Percentiles rank a stretch among this genome's conserved stretches.
These are phyloP conservation scores for Ernsta delagoae DNA, from an alignment of 2,888 invertebrate genomes.

Conservation along the genomic window DNA sequence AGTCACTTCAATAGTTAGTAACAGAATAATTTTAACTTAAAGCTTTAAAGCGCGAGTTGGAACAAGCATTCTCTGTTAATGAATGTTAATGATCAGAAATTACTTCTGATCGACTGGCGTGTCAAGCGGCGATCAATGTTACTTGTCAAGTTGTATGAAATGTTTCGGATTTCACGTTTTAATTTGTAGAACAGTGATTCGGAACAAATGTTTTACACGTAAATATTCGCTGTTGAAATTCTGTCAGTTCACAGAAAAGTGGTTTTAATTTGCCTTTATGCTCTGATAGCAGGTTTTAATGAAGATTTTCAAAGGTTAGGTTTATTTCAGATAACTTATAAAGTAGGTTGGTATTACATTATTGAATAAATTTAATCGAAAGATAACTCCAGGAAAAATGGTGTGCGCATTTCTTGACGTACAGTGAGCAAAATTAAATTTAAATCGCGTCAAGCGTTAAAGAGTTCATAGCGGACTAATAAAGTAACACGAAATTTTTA, in stretches of 20 bases:
- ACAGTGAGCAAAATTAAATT: no score
- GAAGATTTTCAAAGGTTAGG: no score
- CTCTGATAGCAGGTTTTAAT: no score
- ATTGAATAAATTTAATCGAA: no score
- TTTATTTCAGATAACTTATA: no score
- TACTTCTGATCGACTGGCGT: conserved; percentile 9
- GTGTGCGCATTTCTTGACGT: no score
- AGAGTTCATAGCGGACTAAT: no score
- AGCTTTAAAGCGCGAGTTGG: neutral
- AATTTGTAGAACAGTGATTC: conserved; percentile 1
- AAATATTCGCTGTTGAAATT: neutral
- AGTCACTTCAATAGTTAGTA: neutral
- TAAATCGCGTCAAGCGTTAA: no score
- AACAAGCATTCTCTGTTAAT: neutral
- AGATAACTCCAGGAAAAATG: no score
- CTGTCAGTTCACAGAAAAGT: neutral
- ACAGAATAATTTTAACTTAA: neutral
- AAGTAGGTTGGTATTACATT: no score
- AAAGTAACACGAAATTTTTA: no score
- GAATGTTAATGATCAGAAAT: conserved; percentile 10
- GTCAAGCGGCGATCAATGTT: neutral
- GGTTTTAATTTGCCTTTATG: no score
- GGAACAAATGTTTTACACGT: neutral
- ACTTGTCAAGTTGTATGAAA: neutral
- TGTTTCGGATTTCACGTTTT: neutral